Evolutionary conservation across 2,797 vertebrate species (phyloP), one percentile per base, ranked within the genome.

Genomic region (Fundulus diaphanus): DNA sequence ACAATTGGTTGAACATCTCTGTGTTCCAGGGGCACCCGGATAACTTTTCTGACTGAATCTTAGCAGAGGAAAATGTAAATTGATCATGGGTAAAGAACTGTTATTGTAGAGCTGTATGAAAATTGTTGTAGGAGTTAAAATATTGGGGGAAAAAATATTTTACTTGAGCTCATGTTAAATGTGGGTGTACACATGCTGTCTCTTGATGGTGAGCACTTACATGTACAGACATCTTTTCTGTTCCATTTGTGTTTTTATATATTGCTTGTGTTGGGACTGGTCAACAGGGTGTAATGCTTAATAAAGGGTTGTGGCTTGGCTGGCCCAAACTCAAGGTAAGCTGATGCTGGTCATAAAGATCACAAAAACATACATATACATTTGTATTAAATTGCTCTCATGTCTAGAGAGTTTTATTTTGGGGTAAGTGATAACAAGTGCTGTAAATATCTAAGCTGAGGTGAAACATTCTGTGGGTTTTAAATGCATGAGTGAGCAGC

Each of bases 171-270:
- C 82, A 85, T 95, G 94, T 93, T 95, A 91, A 90, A 91, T 93
- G 92, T 95, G 93, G 91, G 86, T 91, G 92, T 94, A 89, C 91
- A 91, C 93, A 93, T 90, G 89, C 90, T 85, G 92, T 93, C 87
- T 90, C 82, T 93, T 87, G 90, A 93, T 92, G 87, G 88, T 90
- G 87, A 94, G 91, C 92, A 94, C 92, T 94, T 94, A 92, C 87
- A 87, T 95, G 94, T 95, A 94, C 94, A 95, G 95, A 92, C 92
- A 84, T 92, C 87, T 92, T 87, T 88, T 88, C 81, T 88, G 89
- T 90, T 90, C 82, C 72, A 73, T 72, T 88, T 83, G 87, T 54
- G 56, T 82, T 88, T 76, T 81, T 70, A 85, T 87, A 76, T 82
- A 86, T 92, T 80, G 81, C 91, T 90, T 83, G 85, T 90, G 83